Evolutionary conservation across 2,113 vertebrate species (phyloP), one percentile per base, ranked within the genome.

Genomic region (Pseudopodoces humilis): DNA sequence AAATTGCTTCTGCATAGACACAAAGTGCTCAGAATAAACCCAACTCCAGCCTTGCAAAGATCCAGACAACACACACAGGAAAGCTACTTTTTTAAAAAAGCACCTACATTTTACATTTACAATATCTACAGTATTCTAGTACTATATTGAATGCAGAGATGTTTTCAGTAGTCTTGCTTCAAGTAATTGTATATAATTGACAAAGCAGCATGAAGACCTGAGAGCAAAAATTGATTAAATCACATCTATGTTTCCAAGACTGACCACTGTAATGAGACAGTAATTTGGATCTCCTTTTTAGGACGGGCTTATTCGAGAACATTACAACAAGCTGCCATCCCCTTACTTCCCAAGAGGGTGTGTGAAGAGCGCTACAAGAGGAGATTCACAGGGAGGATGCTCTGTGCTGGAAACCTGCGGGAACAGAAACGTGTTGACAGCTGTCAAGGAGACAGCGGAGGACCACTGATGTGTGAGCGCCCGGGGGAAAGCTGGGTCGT

Each of bases 391-490:
- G 98, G 98, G 67, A 98, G 99, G 83, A 99, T 99, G 99, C 98
- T 99, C 19, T 99, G 99, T 44, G 99, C 99, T 9, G 99, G 99
- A 58, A 99, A 98, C 14, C 6, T 98, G 31, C 84, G 95, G 30
- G 97, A 98, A 24, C 96, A 98, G 74, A 98, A 80, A n/a, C 98
- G 98, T 0, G 99, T 99, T 80, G 99, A 99, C 94, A 99, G 99
- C 97, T 99, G 99, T 90, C 99, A 99, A 24, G 99, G 99, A 17
- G 99, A 99, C 97, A 99, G 99, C 0, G 99, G 99, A 3, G 99
- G 99, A 33, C 99, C 99, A 1, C 94, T 99, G 79, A 98, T 99
- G 98, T 99, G 99, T 21, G 98, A 99, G 94, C 97, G 98, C 9
- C 96, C 97, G 2, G 98, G 98, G 33, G 98, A 98, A 53, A 98